Percentiles rank a stretch among this genome's conserved stretches.
Conservation (phyloP, 2,113 vertebrate genomes). For the Actenoides lindsayi region DNA sequence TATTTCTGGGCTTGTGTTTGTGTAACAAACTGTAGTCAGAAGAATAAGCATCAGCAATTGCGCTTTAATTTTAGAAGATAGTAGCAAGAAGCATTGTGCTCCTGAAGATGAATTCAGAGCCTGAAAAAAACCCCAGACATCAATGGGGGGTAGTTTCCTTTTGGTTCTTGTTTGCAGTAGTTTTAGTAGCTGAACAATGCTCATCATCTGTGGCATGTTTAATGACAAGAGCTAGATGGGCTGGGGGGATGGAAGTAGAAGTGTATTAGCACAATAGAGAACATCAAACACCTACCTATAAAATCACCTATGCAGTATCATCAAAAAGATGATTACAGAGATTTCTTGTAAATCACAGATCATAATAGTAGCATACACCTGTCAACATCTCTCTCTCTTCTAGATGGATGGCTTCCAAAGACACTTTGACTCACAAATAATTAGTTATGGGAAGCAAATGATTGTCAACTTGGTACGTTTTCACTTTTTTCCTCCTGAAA, state of each 20-base stretch:
- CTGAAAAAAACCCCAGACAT: background rate
- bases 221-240: background rate
- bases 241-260: background rate
- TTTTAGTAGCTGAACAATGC: background rate
- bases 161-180: background rate
- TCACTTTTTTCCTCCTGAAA: background rate
- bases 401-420: conserved; percentile 97
- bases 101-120: background rate
- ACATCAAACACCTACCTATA: background rate
- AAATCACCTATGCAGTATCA: background rate
- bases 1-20: background rate
- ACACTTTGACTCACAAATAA: conserved; percentile 94
- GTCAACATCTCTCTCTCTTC: background rate
- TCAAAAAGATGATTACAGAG: background rate
- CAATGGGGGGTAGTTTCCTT: background rate
- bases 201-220: background rate
- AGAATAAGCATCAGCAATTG: background rate
- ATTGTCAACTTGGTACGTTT: conserved; percentile 90
- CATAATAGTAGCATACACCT: background rate
- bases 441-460: conserved; percentile 93
- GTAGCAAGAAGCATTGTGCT: background rate
- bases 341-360: background rate
- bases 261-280: background rate
- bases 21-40: background rate
- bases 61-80: background rate